Conservation (phyloP, 2,113 vertebrate species). For the Corythoichthys intestinalis region DNA sequence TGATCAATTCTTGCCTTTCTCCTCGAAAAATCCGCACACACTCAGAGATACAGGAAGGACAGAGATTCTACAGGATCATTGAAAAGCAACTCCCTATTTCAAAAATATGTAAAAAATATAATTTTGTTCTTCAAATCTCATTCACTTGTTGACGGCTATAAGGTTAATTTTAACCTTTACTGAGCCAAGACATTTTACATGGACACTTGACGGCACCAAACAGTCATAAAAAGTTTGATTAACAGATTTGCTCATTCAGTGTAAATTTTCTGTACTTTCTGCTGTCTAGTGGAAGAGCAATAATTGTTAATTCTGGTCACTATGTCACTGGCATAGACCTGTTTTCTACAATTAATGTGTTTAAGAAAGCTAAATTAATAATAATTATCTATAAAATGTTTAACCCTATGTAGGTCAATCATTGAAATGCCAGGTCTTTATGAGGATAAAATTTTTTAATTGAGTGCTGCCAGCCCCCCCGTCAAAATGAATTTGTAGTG, state of each 20-base stretch:
- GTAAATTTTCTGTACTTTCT: background rate
- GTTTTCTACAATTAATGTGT: too few species aligned
- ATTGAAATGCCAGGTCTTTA: too few species aligned
- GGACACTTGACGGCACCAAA: too few species aligned
- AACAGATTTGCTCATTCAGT: background rate
- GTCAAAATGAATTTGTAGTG: too few species aligned
- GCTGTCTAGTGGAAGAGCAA: background rate
- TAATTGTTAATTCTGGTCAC: background rate
- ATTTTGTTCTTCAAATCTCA: background rate
- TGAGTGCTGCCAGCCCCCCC: too few species aligned
- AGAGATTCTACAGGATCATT: constrained; percentile 57
- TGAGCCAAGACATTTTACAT: background rate
- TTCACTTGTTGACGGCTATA: background rate
- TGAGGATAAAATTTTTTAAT: too few species aligned
- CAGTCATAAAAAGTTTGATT: too few species aligned
- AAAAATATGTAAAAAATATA: background rate
- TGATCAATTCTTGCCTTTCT: constrained; percentile 33
- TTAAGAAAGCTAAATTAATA: too few species aligned
- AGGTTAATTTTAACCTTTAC: background rate
- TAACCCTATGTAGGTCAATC: too few species aligned
- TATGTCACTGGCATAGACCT: background rate
- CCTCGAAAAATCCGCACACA: constrained; percentile 38
- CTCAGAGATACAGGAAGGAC: constrained; percentile 54
- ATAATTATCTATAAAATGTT: too few species aligned
- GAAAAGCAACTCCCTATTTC: background rate